Base-by-base conservation (phyloP, 2,888 invertebrate species). In the Idaea straminata region DNA sequence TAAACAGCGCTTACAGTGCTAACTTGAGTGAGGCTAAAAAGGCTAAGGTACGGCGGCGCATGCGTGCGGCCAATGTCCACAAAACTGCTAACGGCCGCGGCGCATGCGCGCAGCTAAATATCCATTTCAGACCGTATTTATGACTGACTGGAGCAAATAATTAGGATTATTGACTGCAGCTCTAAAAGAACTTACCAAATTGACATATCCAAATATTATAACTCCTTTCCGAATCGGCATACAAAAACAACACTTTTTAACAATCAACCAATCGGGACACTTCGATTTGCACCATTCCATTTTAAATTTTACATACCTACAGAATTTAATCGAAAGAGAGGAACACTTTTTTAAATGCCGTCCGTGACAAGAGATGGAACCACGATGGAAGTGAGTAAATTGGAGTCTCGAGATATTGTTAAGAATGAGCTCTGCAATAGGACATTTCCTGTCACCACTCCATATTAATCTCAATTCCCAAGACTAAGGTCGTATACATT, bases 161-260 rank as follows among this genome's bases (percentile, higher is more conserved):
- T 25, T 25, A 25, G 3, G 25, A 3, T 25, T 25, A 25, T 25
- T 25, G 3, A 25, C 2, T 1, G 25, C 1, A 25, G n/a, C n/a
- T n/a, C n/a, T 3, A 25, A 25, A 3, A 25, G 25, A 25, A 83
- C 88, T 83, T 71, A 89, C 89, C 78, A 89, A 80, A 77, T 87
- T 86, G 65, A 84, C 79, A 72, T 89, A 88, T 74, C 85, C 88
- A 69, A 87, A 87, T 63, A 88, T 83, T 61, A 82, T 81, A 6
- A 89, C 82, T 15, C 88, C 89, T 70, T 78, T 83, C 35, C 86
- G 74, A 6, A 87, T 76, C 0, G 89, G 87, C 60, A 89, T 83
- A 71, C 84, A 88, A 63, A 84, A 87, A 65, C 89, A 89, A 34
- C 89, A 89, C 78, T 87, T 88, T 61, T 77, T 81, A 57, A 81